phyloP scores from a whole-genome alignment of 1,140 invertebrate genomes.

The Lasioglossum albipes region DNA sequence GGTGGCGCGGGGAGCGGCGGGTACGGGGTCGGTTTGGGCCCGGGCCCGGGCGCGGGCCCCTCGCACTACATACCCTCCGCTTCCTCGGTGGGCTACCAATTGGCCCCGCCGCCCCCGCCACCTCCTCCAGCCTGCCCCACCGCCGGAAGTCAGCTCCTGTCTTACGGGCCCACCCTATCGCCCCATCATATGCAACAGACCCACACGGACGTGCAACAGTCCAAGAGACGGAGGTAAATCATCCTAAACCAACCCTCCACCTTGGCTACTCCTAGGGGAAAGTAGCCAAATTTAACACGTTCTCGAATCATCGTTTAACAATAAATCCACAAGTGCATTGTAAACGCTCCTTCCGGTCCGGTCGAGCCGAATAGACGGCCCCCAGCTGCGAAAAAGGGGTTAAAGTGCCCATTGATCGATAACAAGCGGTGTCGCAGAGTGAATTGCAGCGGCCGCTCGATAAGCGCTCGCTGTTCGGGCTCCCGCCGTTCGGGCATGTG shows the following conservation, averaged over 20 bases:
- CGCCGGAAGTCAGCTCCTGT: conserved; percentile 76
- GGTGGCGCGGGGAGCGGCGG: conserved; percentile 77
- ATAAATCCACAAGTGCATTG: no score
- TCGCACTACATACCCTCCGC: conserved; percentile 81
- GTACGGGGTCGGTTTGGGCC: conserved; percentile 74
- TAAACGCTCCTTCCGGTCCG: no score
- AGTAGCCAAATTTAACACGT: no score
- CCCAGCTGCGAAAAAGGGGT: no score
- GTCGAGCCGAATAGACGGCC: no score
- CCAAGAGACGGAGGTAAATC: conserved; percentile 80
- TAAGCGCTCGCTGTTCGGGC: no score
- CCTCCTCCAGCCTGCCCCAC: conserved; percentile 61
- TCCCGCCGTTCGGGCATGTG: no score
- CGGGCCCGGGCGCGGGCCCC: conserved; percentile 74
- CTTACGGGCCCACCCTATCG: conserved; percentile 74
- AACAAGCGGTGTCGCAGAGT: no score
- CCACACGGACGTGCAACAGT: conserved; percentile 77
- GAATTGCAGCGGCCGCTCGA: no score
- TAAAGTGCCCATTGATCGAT: no score
- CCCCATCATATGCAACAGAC: conserved; percentile 76
- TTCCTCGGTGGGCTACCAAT: conserved; percentile 75
- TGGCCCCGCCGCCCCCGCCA: conserved; percentile 75
- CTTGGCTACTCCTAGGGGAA: no score
- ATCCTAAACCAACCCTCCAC: not conserved
- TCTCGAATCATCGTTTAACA: no score